Evolutionary conservation across 2,797 vertebrate species (phyloP), one percentile per base, ranked within the genome.

Genomic region (Takifugu rubripes): DNA sequence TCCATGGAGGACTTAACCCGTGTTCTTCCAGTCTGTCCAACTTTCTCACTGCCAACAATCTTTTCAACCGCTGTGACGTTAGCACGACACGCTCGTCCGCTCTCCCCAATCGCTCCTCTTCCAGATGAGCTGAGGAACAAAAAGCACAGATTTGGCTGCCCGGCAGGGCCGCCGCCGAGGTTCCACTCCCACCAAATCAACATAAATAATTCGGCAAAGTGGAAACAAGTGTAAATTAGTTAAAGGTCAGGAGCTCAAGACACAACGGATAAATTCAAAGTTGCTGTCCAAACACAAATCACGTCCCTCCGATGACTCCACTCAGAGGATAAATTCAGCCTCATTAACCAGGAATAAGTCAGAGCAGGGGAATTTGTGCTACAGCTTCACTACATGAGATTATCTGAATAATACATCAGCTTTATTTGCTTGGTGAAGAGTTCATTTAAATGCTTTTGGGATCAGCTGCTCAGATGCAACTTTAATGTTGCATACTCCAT

Each of bases 401-500:
- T 49, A 66, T 63, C 51, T 89, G 60, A 86, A 87, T 84, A 82
- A 84, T 72, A 70, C 68, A 87, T 83, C 17, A 31, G 66, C 75
- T 70, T 66, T 78, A 73, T 84, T 84, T 83, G 77, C 84, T 82
- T 77, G 73, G 68, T 6, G 68, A 75, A 59, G 65, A 77, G 77
- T 5, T 27, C 63, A 81, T 75, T 74, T 73, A 74, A 83, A 79
- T 81, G 84, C 79, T 70, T 21, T 66, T 52, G 63, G 60, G 59
- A 72, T 77, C 66, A 74, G 66, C 66, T 78, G 74, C 76, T 77
- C n/a, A 3, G 60, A 74, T 89, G 79, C 81, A 87, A 81, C 79
- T 86, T 89, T 87, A 83, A 87, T 86, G 63, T 61, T n/a, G 44
- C 33, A 26, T 14, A 63, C 80, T 47, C 72, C 78, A 83, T 87